Base-by-base conservation (phyloP, 1,140 invertebrate genomes). In the Orchesella cincta region DNA sequence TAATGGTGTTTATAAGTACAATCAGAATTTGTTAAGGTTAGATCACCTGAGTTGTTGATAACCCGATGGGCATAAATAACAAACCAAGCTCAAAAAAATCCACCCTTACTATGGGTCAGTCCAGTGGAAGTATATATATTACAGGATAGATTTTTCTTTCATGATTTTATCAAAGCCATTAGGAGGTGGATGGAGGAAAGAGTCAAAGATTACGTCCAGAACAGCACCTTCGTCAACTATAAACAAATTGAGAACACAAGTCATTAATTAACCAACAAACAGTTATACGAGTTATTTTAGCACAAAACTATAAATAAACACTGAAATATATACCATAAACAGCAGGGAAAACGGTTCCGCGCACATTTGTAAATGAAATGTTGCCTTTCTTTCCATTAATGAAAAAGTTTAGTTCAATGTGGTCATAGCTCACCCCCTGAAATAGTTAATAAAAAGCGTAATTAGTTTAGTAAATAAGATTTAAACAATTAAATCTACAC, bases 191-290 rank as follows among this genome's bases (percentile, higher is more conserved):
- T 94, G 90, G 76, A 90, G 88, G 86, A 98, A 99, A 83, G 92
- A 93, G 78, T 94, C 92, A 85, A 98, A 90, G 82, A 96, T 93
- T 81, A 97, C 91, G 86, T 99, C 97, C 85, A 99, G 86, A 79
- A 98, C 98, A 35, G 97, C 96, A 83, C 96, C 96, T 86, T 98
- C 95, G 84, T 98, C 96, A 82, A 99, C 97, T 98, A 86, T 67
- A 92, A 93, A 82, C 18, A 34, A 51, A 46, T 51, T 46, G 26
- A 31, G n/a, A 74, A 71, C 52, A 34, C 14, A 62, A 72, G 75
- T 35, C 1, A 29, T 35, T 33, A 5, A 74, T 26, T 34, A 1
- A 77, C 8, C 20, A 46, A 20, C 39, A 12, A 1, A 34, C 31
- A 76, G 34, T 70, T 31, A 54, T 51, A 76, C 31, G 76, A 75